phyloP scores from a whole-genome alignment of 2,888 invertebrate genomes.

The Nesidiocoris tenuis region DNA sequence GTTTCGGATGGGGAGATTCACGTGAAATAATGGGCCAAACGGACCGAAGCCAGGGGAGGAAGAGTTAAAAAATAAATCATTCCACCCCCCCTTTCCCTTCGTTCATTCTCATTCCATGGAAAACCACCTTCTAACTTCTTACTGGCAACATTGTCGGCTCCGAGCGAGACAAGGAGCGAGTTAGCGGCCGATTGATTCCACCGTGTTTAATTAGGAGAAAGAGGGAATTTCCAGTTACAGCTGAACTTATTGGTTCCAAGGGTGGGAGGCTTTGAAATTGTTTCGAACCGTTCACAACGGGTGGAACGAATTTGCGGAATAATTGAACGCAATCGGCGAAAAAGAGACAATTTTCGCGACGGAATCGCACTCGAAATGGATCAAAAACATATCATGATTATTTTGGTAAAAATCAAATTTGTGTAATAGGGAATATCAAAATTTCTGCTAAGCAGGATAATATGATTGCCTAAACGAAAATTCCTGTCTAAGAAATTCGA shows the following conservation, averaged over 20 bases:
- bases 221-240: background rate
- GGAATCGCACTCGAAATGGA: too few species aligned
- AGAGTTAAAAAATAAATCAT: background rate
- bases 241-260: background rate
- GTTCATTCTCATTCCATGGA: background rate
- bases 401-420: background rate
- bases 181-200: background rate
- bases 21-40: background rate
- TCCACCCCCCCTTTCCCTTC: background rate
- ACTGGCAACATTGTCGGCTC: background rate
- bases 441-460: background rate
- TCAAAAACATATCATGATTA: too few species aligned
- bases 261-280: background rate
- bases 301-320: background rate
- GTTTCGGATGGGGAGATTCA: background rate
- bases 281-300: too few species aligned
- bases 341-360: too few species aligned
- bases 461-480: too few species aligned
- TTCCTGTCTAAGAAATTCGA: too few species aligned
- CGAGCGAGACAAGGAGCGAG: background rate
- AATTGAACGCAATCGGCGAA: background rate
- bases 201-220: background rate
- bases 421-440: too few species aligned
- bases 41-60: background rate
- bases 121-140: background rate